phyloP scores from a whole-genome alignment of 1,140 invertebrate species.

The Ectropis grisescens region DNA sequence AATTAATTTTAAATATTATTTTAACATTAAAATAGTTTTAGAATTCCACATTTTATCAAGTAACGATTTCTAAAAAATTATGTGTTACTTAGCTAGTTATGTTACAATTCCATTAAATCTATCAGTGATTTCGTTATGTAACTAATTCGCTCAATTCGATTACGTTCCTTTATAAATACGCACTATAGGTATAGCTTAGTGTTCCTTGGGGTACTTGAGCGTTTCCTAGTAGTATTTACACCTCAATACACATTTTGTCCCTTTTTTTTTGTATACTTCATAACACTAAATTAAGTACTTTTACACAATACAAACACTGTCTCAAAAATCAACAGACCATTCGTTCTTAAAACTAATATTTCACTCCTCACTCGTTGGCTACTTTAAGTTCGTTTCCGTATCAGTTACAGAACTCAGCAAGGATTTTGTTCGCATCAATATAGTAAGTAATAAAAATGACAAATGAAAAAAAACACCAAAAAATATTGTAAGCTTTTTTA shows the following conservation, averaged over 20 bases:
- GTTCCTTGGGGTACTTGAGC: conserved; percentile 23
- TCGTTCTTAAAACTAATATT: too few species aligned
- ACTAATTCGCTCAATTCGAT: conserved; percentile 14
- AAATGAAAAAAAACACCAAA: too few species aligned
- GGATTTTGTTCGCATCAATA: too few species aligned
- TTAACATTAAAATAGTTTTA: conserved; percentile 41
- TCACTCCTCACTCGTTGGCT: too few species aligned
- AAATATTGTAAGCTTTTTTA: too few species aligned
- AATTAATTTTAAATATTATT: conserved; percentile 30
- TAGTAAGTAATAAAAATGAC: too few species aligned
- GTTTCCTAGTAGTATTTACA: conserved; percentile 20
- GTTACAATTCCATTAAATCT: conserved; percentile 23
- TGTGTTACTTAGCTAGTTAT: conserved; percentile 5
- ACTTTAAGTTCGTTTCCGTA: too few species aligned
- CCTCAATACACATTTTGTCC: conserved; percentile 26
- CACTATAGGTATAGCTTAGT: conserved; percentile 15
- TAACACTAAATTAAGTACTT: too few species aligned
- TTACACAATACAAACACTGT: too few species aligned
- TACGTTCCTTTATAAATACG: conserved; percentile 11
- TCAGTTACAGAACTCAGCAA: too few species aligned
- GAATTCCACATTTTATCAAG: conserved; percentile 30
- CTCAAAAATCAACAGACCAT: too few species aligned
- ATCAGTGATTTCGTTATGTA: conserved; percentile 13
- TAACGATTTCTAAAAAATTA: conserved; percentile 25
- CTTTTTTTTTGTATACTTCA: too few species aligned